Percentiles rank a stretch among this genome's conserved stretches.
Conservation (phyloP, 2,888 invertebrate species). For the Leptothorax acervorum region DNA sequence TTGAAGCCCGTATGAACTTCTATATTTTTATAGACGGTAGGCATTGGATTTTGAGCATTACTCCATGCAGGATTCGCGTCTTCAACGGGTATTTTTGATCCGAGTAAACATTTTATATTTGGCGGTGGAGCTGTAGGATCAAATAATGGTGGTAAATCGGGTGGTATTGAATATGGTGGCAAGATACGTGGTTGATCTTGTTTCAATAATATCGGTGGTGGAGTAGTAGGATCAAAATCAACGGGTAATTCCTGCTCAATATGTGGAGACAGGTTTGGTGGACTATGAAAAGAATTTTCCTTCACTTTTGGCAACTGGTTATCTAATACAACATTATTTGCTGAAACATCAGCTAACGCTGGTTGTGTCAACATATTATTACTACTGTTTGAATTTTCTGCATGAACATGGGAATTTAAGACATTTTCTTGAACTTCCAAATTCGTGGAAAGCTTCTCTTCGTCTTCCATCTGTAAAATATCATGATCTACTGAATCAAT, state of each 20-base stretch:
- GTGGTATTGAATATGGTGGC: slow-evolving; percentile 48
- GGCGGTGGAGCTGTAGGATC: slow-evolving; percentile 70
- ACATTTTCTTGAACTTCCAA: slow-evolving; percentile 6
- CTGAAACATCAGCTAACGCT: background rate
- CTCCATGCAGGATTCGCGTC: slow-evolving; percentile 18
- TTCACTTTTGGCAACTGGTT: slow-evolving; percentile 15
- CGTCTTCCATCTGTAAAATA: background rate
- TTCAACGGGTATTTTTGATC: slow-evolving; percentile 20
- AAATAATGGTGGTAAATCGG: slow-evolving; percentile 64
- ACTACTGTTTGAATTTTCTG: slow-evolving; percentile 21
- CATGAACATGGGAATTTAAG: slow-evolving; percentile 1
- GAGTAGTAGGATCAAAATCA: slow-evolving; percentile 58
- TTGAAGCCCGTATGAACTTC: slow-evolving; percentile 14
- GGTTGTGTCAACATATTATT: background rate
- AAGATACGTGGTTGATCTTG: slow-evolving; percentile 56
- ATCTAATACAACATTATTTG: slow-evolving; percentile 5
- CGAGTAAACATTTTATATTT: slow-evolving; percentile 47
- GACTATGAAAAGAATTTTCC: slow-evolving; percentile 45
- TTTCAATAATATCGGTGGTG: slow-evolving; percentile 56
- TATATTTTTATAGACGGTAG: background rate
- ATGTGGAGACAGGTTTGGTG: slow-evolving; percentile 58
- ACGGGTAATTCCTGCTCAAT: slow-evolving; percentile 28
- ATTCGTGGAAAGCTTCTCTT: background rate
- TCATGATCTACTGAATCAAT: slow-evolving; percentile 19
- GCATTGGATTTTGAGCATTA: slow-evolving; percentile 16